These are phyloP conservation scores for Leucopsar rothschildi DNA, from an alignment of 2,113 vertebrate genomes.

Conservation along the genomic window DNA sequence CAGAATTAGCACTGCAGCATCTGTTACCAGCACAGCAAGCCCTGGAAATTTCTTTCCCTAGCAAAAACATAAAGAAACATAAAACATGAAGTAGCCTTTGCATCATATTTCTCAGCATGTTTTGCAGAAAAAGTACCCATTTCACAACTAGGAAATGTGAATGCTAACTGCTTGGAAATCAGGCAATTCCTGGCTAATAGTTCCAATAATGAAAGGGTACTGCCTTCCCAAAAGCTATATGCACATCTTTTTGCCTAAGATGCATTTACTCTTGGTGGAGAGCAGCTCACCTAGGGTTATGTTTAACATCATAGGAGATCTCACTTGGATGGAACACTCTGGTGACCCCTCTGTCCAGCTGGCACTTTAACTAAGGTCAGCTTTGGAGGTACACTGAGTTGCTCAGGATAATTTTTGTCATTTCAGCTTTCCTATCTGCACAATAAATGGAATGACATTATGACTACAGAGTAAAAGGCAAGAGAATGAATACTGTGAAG, in stretches of 20 bases:
- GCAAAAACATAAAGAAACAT: background rate
- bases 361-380: background rate
- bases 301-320: background rate
- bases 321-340: background rate
- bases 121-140: background rate
- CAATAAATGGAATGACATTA: background rate
- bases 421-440: background rate
- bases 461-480: background rate
- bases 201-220: background rate
- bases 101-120: background rate
- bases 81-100: background rate
- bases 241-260: background rate
- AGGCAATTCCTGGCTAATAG: background rate
- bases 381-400: background rate
- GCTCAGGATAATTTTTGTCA: background rate
- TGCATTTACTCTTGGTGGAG: background rate
- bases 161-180: background rate
- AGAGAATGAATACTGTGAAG: background rate
- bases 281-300: background rate
- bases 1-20: background rate
- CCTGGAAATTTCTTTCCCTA: background rate
- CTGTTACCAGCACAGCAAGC: background rate
- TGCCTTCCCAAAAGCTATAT: background rate
- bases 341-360: background rate
- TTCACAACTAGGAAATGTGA: background rate